Evolutionary conservation across 2,888 invertebrate species (phyloP).

Genomic region (Tenthredo amoena): DNA sequence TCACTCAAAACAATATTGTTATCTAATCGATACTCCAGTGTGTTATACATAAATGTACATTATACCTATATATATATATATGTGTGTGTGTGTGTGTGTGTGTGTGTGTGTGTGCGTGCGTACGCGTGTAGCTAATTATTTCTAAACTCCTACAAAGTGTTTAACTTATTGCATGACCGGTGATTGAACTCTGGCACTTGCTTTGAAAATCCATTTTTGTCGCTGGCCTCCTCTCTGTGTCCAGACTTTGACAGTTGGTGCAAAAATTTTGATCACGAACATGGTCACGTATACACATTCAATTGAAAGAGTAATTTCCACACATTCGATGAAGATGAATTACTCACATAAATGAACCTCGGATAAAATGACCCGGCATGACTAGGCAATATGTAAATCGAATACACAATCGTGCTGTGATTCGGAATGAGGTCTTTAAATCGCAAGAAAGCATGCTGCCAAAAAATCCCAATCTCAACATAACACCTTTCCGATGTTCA

Average conservation of each 20-base stretch:
- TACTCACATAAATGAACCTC: not conserved
- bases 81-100: not conserved
- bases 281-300: conserved; percentile 27
- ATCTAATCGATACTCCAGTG: not conserved
- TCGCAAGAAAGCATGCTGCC: conserved; percentile 35
- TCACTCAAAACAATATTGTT: conserved; percentile 17
- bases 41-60: not conserved
- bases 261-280: conserved; percentile 60
- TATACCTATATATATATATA: not conserved
- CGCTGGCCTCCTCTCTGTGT: conserved; percentile 73
- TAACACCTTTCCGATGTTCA: not conserved
- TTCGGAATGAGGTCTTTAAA: conserved; percentile 23
- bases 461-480: conserved; percentile 26
- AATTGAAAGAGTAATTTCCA: conserved; percentile 24
- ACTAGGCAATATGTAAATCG: not conserved
- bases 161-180: not conserved
- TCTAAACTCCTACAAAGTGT: conserved; percentile 4
- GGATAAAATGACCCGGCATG: not conserved
- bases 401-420: not conserved
- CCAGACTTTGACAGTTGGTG: conserved; percentile 72
- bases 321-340: conserved; percentile 48
- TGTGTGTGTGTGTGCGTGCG: conserved; percentile 8
- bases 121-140: not conserved
- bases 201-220: conserved; percentile 57
- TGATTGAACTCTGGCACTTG: conserved; percentile 57